Conservation (phyloP, 1,140 invertebrate species). For the Hycleus phaleratus region DNA sequence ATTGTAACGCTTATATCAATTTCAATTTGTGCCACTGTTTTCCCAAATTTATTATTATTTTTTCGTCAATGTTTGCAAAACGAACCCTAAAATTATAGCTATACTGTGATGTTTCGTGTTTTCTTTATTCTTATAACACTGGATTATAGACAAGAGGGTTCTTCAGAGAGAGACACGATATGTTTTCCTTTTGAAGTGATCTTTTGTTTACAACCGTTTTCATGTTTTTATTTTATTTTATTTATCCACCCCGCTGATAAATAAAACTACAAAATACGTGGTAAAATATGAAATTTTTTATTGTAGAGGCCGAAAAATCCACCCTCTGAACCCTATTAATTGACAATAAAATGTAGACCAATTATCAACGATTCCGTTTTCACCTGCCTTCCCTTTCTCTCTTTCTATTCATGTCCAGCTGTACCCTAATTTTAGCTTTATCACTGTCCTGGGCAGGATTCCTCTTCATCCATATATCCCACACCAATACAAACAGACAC, state of each 20-base stretch:
- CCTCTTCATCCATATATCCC: not conserved
- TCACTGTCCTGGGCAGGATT: constrained; percentile 2
- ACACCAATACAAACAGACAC: not conserved
- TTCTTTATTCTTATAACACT: constrained; percentile 11
- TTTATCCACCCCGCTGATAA: not conserved
- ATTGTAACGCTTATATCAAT: too few relatives aligned
- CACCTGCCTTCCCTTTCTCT: not conserved
- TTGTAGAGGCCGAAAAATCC: not conserved
- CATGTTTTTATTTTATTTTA: not conserved
- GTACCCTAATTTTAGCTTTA: constrained; percentile 3
- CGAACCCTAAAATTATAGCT: too few relatives aligned
- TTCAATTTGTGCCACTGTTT: too few relatives aligned
- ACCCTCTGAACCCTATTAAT: not conserved
- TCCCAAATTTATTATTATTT: too few relatives aligned
- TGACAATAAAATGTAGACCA: not conserved
- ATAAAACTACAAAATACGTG: not conserved
- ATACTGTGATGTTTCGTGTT: constrained; percentile 1
- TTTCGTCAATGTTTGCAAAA: too few relatives aligned
- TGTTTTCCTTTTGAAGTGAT: constrained; percentile 9
- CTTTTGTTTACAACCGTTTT: constrained; percentile 9
- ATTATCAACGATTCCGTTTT: not conserved
- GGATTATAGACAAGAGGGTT: constrained; percentile 6
- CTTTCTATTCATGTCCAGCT: constrained; percentile 1
- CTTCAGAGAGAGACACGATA: not conserved
- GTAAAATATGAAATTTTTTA: not conserved